These are phyloP conservation scores for Euplexia lucipara DNA, from an alignment of 2,888 invertebrate species.

Conservation along the genomic window DNA sequence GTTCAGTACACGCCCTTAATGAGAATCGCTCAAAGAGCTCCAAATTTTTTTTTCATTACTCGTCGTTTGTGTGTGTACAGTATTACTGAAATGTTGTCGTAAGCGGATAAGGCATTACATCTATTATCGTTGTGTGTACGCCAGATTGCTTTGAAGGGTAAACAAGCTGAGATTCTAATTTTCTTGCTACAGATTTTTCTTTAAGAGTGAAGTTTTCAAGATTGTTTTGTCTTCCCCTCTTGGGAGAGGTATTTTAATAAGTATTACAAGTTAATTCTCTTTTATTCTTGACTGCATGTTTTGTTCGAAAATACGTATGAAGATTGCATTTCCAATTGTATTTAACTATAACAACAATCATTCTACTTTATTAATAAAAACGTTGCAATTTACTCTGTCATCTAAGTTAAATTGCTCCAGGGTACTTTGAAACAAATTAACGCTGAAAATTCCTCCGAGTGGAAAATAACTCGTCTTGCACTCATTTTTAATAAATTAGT, in stretches of 20 bases:
- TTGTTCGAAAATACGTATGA: background rate
- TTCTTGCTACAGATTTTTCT: slow-evolving; percentile 24
- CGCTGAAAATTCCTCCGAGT: slow-evolving; percentile 47
- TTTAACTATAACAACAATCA: slow-evolving; percentile 1
- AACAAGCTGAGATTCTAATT: slow-evolving; percentile 25
- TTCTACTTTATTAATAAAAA: slow-evolving; percentile 11
- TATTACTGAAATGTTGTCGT: slow-evolving; percentile 33
- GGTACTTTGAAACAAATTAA: slow-evolving; percentile 51
- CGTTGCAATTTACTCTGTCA: slow-evolving; percentile 16
- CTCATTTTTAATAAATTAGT: slow-evolving; percentile 66
- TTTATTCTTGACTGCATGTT: background rate
- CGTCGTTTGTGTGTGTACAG: slow-evolving; percentile 36
- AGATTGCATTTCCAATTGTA: slow-evolving; percentile 1
- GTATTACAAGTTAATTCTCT: background rate
- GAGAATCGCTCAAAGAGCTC: slow-evolving; percentile 57
- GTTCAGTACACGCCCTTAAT: slow-evolving; percentile 32
- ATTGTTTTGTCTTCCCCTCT: slow-evolving; percentile 1
- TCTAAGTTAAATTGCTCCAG: slow-evolving; percentile 24
- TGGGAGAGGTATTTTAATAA: slow-evolving; percentile 2
- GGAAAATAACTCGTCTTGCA: slow-evolving; percentile 55
- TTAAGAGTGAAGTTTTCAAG: background rate
- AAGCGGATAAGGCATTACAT: slow-evolving; percentile 44
- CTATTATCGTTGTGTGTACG: slow-evolving; percentile 22
- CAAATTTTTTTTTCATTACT: slow-evolving; percentile 53
- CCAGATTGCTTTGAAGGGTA: slow-evolving; percentile 27